phyloP scores from a whole-genome alignment of 2,888 invertebrate species.

The Listrodromus nycthemerus region DNA sequence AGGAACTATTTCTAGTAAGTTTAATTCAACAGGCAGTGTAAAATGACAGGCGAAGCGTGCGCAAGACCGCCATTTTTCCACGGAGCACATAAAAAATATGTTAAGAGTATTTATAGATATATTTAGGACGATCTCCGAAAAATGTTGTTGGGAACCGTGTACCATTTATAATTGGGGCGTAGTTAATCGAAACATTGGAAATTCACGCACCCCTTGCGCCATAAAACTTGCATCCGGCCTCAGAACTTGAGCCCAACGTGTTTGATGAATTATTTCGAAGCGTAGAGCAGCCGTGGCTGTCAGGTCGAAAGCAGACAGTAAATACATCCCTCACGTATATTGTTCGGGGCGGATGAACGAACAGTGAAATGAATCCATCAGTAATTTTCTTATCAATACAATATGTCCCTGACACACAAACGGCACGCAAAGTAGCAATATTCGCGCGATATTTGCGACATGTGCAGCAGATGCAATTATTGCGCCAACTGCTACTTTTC shows the following conservation, averaged over 20 bases:
- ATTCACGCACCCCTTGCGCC: constrained; percentile 41
- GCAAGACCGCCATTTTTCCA: too few species aligned
- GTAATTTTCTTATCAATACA: too few species aligned
- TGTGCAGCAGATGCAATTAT: too few species aligned
- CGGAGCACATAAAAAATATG: background rate
- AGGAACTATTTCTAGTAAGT: too few species aligned
- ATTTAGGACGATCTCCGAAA: background rate
- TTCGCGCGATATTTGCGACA: too few species aligned
- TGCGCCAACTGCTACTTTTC: too few species aligned
- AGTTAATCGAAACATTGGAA: constrained; percentile 48
- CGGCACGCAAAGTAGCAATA: too few species aligned
- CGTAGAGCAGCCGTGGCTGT: constrained; percentile 35
- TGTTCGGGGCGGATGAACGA: background rate
- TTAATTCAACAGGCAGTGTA: too few species aligned
- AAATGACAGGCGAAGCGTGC: too few species aligned
- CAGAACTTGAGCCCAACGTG: constrained; percentile 42
- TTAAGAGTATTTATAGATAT: background rate
- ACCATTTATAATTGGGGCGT: background rate
- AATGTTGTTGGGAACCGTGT: background rate
- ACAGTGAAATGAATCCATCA: too few species aligned
- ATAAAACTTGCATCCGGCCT: constrained; percentile 63
- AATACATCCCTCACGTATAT: background rate
- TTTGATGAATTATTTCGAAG: constrained; percentile 61
- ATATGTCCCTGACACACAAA: too few species aligned
- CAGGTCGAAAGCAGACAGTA: background rate